These are phyloP conservation scores for Hartigia nigra DNA, from an alignment of 2,888 invertebrate genomes.

Conservation along the genomic window DNA sequence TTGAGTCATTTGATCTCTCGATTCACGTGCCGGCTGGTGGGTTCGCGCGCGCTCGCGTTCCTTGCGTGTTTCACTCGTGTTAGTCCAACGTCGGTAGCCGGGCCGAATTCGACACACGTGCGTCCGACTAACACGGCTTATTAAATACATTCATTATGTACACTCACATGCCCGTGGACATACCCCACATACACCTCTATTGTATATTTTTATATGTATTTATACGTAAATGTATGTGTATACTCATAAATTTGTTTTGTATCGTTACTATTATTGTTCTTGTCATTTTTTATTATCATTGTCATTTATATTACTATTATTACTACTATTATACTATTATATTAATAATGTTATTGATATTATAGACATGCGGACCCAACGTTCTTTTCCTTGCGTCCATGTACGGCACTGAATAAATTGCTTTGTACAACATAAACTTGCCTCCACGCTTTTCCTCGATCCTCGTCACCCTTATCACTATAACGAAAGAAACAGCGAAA, in stretches of 20 bases:
- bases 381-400: slow-evolving; percentile 7
- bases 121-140: not conserved
- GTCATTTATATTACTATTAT: slow-evolving; percentile 14
- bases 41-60: not conserved
- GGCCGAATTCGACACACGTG: not conserved
- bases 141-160: slow-evolving; percentile 1
- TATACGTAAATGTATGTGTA: slow-evolving; percentile 6
- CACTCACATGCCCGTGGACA: not conserved
- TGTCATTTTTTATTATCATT: slow-evolving; percentile 13
- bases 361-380: not conserved
- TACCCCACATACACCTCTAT: slow-evolving; percentile 5
- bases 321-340: slow-evolving; percentile 10
- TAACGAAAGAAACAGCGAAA: not conserved
- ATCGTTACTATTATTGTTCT: slow-evolving; percentile 17
- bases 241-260: slow-evolving; percentile 20
- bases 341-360: slow-evolving; percentile 16
- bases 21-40: not conserved
- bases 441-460: slow-evolving; percentile 23
- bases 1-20: not conserved
- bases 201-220: slow-evolving; percentile 1
- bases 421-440: slow-evolving; percentile 24
- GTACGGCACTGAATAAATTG: slow-evolving; percentile 24
- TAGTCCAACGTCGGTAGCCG: not conserved
- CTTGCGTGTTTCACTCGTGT: not conserved
- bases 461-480: not conserved